Percentiles rank a stretch among this genome's conserved stretches.
phyloP scores from a whole-genome alignment of 2,797 vertebrate species.

The Falco novaeseelandiae region DNA sequence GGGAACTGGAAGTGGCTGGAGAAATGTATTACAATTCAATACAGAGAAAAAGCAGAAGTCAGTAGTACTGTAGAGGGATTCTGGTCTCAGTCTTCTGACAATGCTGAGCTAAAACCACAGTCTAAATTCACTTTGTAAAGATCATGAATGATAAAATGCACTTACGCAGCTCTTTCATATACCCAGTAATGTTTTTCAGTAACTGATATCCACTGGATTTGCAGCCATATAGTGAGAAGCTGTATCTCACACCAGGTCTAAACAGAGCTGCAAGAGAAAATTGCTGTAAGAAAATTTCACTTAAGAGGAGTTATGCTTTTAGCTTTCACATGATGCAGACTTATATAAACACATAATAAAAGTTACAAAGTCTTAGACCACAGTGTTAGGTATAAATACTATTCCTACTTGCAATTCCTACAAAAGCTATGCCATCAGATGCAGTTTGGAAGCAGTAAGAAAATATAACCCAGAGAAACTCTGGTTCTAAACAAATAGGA shows the following conservation, averaged over 20 bases:
- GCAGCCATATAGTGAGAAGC: slow-evolving; percentile 78
- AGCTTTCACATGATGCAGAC: background rate
- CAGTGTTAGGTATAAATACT: background rate
- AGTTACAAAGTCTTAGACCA: background rate
- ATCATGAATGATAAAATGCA: background rate
- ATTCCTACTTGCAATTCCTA: background rate
- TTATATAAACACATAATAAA: background rate
- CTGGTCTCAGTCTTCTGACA: background rate
- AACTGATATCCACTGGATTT: slow-evolving; percentile 76
- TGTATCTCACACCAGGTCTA: slow-evolving; percentile 73
- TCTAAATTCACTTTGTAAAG: background rate
- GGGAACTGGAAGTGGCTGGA: background rate
- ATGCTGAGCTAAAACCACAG: background rate
- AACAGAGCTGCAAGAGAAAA: slow-evolving; percentile 71
- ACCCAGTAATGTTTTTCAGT: slow-evolving; percentile 73
- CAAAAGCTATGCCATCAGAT: background rate
- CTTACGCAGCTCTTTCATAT: slow-evolving; percentile 80
- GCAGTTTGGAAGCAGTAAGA: background rate
- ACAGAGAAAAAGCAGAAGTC: background rate
- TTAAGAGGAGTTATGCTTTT: background rate
- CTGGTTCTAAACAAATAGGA: background rate
- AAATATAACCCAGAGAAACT: background rate
- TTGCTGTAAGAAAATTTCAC: background rate
- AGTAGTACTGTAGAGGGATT: background rate
- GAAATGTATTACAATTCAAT: background rate